Evolutionary conservation across 2,797 vertebrate genomes (phyloP).

Genomic region (Amazona finschi): DNA sequence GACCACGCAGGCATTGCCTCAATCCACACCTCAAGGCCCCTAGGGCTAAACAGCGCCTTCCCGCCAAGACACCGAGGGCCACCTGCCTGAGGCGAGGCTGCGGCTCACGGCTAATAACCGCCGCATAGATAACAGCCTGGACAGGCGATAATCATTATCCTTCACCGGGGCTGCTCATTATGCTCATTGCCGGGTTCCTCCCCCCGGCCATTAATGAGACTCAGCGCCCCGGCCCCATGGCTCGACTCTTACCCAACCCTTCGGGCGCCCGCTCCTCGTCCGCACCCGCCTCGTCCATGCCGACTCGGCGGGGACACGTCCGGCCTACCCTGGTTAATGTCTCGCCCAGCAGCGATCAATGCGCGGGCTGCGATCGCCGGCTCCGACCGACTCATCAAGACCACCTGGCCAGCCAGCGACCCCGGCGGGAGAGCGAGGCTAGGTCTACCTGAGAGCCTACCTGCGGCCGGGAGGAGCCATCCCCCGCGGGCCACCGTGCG

Average conservation of each 20-base stretch:
- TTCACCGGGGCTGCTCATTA: background rate
- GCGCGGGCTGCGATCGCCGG: background rate
- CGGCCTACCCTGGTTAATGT: background rate
- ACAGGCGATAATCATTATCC: background rate
- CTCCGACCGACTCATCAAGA: background rate
- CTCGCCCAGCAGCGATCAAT: background rate
- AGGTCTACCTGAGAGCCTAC: too few relatives aligned
- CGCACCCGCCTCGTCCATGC: background rate
- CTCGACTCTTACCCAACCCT: background rate
- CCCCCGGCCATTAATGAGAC: background rate
- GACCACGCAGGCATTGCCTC: rapidly evolving
- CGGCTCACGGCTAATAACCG: background rate
- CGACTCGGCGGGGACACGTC: rapidly evolving
- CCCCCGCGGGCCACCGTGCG: rapidly evolving
- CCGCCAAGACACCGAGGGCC: rapidly evolving
- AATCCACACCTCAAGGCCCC: background rate
- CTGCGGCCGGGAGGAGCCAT: background rate
- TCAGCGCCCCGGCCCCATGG: rapidly evolving
- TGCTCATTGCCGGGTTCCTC: background rate
- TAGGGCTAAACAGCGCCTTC: background rate
- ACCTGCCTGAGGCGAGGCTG: rapidly evolving
- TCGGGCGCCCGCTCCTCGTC: background rate
- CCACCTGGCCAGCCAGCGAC: background rate
- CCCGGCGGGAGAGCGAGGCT: background rate
- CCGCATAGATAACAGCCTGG: rapidly evolving